Conservation (phyloP, 2,888 invertebrate species). For the Therioaphis trifolii region DNA sequence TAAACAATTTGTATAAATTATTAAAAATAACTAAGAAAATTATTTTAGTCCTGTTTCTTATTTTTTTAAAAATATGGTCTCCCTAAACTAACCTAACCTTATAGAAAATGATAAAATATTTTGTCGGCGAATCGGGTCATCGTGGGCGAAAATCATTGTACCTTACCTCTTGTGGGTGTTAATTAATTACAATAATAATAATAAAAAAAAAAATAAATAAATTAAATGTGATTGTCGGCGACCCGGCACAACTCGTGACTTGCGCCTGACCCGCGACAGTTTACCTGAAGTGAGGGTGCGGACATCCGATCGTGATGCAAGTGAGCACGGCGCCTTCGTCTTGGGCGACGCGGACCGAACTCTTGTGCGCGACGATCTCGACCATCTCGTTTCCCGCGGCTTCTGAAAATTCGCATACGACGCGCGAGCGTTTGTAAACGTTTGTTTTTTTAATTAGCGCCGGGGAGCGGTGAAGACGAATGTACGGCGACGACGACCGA, state of each 20-base stretch:
- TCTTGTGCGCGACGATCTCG: slow-evolving; percentile 78
- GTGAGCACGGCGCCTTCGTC: slow-evolving; percentile 81
- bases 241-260: not conserved
- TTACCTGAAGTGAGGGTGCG: slow-evolving; percentile 83
- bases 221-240: not conserved
- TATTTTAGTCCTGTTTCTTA: no score
- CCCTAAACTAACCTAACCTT: no score
- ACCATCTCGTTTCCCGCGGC: slow-evolving; percentile 80
- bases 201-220: no score
- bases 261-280: no score
- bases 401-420: slow-evolving; percentile 73
- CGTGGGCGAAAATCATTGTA: no score
- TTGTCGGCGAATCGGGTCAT: no score
- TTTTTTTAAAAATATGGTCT: no score
- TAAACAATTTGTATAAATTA: no score
- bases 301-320: slow-evolving; percentile 84
- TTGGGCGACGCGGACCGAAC: slow-evolving; percentile 77
- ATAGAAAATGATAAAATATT: no score
- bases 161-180: no score
- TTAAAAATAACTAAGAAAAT: no score
- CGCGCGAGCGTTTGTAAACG: not conserved
- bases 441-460: slow-evolving; percentile 26
- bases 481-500: not conserved
- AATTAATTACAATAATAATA: no score
- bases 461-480: not conserved